phyloP scores from a whole-genome alignment of 1,140 invertebrate species.

The Spodoptera frugiperda region DNA sequence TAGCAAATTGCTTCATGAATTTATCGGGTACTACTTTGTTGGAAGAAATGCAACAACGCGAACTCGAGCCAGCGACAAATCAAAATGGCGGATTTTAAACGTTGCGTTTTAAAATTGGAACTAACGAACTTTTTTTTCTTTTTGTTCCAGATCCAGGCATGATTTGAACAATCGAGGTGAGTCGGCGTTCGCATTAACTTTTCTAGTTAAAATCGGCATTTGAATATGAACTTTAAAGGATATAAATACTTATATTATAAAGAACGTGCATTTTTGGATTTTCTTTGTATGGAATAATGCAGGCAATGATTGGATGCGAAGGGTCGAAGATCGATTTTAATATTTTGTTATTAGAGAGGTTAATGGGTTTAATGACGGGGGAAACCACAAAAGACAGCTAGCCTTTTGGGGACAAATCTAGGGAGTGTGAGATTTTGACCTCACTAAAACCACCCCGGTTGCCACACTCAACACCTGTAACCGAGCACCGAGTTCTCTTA shows the following conservation, averaged over 20 bases:
- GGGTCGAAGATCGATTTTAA: too few relatives aligned
- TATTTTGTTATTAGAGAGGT: too few relatives aligned
- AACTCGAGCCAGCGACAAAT: background rate
- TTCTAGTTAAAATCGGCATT: background rate
- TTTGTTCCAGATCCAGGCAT: conserved; percentile 66
- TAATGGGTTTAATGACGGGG: too few relatives aligned
- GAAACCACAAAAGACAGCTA: too few relatives aligned
- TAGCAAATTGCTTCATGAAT: conserved; percentile 34
- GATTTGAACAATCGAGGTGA: conserved; percentile 64
- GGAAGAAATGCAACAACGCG: conserved; percentile 3
- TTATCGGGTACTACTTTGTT: background rate
- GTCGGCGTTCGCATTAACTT: conserved; percentile 30
- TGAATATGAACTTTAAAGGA: background rate
- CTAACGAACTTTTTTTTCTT: conserved; percentile 38
- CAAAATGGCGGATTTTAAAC: conserved; percentile 10
- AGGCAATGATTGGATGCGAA: too few relatives aligned
- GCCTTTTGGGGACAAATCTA: too few relatives aligned
- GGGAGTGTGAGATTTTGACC: too few relatives aligned
- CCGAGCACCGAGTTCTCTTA: too few relatives aligned
- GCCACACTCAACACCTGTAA: too few relatives aligned
- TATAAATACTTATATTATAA: too few relatives aligned
- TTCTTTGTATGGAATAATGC: background rate
- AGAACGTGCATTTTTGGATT: too few relatives aligned
- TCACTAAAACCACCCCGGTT: too few relatives aligned
- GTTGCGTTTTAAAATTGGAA: conserved; percentile 18